Evolutionary conservation across 2,113 vertebrate genomes (phyloP).

Genomic region (Gymnorhina tibicen): DNA sequence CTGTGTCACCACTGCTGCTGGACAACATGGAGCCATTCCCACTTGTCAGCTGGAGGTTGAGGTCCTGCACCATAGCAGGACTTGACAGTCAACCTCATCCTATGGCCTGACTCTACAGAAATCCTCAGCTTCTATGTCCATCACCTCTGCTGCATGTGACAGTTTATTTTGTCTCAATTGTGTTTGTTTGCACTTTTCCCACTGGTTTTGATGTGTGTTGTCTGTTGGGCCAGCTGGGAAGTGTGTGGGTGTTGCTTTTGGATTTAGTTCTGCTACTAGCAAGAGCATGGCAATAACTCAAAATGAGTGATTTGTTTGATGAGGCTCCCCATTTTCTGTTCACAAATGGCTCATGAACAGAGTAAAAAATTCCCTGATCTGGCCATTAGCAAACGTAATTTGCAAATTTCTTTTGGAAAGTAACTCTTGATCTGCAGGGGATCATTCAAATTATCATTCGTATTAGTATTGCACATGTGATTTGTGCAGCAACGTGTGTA

Average conservation of each 20-base stretch:
- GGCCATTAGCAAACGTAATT: background rate
- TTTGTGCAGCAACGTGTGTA: background rate
- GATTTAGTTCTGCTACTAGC: background rate
- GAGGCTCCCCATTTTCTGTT: background rate
- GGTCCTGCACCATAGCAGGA: background rate
- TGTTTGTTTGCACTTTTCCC: background rate
- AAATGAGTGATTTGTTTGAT: background rate
- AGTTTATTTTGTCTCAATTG: background rate
- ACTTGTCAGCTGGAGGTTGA: fast-evolving
- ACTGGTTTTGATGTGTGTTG: background rate
- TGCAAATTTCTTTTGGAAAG: background rate
- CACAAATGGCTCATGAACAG: background rate
- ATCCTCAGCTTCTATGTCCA: background rate
- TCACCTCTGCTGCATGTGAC: background rate
- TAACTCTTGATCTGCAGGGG: background rate
- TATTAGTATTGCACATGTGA: background rate
- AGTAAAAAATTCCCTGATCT: background rate
- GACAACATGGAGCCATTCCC: background rate
- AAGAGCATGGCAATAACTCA: background rate
- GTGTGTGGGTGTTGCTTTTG: background rate
- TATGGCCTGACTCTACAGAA: background rate
- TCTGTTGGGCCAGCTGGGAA: background rate
- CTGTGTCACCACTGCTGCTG: background rate
- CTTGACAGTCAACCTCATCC: background rate
- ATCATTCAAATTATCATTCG: background rate